Evolutionary conservation across 2,797 vertebrate species (phyloP).

Genomic region (Sebastolobus altivelis): DNA sequence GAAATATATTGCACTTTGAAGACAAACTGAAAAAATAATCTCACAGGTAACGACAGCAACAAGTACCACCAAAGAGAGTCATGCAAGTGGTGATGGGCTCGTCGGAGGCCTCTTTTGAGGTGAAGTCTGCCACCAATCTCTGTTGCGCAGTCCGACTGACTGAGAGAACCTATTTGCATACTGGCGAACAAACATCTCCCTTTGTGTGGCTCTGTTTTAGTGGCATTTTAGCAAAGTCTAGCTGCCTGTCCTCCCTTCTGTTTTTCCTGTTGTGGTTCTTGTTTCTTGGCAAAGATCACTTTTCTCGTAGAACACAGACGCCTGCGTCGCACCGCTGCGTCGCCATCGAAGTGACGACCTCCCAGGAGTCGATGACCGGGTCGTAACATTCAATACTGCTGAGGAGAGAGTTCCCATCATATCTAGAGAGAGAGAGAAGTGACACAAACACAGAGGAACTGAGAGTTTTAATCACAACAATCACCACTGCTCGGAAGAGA

Average conservation of each 20-base stretch:
- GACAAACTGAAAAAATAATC: constrained; percentile 80
- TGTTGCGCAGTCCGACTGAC: constrained; percentile 44
- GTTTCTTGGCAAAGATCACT: constrained; percentile 83
- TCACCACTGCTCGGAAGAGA: background rate
- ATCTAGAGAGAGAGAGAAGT: constrained; percentile 80
- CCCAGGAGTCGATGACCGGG: constrained; percentile 97
- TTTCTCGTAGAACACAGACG: constrained; percentile 97
- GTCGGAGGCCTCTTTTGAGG: constrained; percentile 61
- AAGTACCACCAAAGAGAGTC: constrained; percentile 71
- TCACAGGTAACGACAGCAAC: constrained; percentile 77
- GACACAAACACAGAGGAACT: constrained; percentile 6
- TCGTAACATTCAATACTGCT: constrained; percentile 99
- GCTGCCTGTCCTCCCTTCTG: constrained; percentile 69
- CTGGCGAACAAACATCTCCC: constrained; percentile 55
- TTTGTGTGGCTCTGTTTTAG: constrained; percentile 59
- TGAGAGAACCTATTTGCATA: constrained; percentile 53
- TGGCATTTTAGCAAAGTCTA: constrained; percentile 73
- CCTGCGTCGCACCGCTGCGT: constrained; percentile 98
- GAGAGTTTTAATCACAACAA: constrained; percentile 10
- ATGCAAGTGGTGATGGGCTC: constrained; percentile 76
- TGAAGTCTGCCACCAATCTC: constrained; percentile 64
- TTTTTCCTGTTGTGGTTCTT: constrained; percentile 34
- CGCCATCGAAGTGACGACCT: constrained; percentile 99
- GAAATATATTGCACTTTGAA: constrained; percentile 88
- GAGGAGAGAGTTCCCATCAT: constrained; percentile 97